Base-by-base conservation (phyloP, 1,140 invertebrate genomes). In the Pemphigus obesinymphae region DNA sequence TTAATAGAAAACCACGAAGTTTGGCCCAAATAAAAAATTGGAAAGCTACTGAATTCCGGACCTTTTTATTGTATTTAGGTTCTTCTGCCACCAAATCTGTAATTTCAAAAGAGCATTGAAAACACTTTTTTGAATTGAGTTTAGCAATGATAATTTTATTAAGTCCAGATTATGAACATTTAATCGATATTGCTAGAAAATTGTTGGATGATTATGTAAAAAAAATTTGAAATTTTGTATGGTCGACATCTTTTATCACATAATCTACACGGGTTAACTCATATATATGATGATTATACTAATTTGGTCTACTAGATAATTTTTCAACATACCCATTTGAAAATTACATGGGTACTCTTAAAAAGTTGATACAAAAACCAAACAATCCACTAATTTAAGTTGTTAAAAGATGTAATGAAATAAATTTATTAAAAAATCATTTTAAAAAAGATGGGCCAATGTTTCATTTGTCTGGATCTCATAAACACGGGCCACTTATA, bases 41-140 rank as follows among this genome's bases (percentile, higher is more conserved):
- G 86, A 89, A 89, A 85, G 88, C 87, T 11, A 89, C 88, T 31
- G 88, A 89, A 84, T 88, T 88, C 84, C 83, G 88, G 26, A 85
- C 86, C 63, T 88, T 89, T 85, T 76, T 89, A 31, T 81, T 88
- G 8, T 89, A 89, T 84, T 85, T 86, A 34, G 88, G 88, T 20
- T 85, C 86, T 61, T 83, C 87, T 45, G 85, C 87, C 43, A 82
- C 88, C 43, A 85, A 85, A 83, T 82, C 84, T 70, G 83, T 85
- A 63, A 29, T 88, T 37, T 66, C 83, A 68, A 63, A 85, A 37
- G 84, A 85, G 40, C 34, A 86, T 31, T 89, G 87, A 85, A 72
- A 87, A 55, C 83, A 88, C 83, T 89, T 89, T 84, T 58, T 88
- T 37, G 48, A 84, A 26, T 83, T 89, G 29, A 86, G 85, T 83